Percentiles rank a stretch among this genome's conserved stretches.
Conservation (phyloP, 1,140 invertebrate species). For the Mycetomoellerius zeteki region DNA sequence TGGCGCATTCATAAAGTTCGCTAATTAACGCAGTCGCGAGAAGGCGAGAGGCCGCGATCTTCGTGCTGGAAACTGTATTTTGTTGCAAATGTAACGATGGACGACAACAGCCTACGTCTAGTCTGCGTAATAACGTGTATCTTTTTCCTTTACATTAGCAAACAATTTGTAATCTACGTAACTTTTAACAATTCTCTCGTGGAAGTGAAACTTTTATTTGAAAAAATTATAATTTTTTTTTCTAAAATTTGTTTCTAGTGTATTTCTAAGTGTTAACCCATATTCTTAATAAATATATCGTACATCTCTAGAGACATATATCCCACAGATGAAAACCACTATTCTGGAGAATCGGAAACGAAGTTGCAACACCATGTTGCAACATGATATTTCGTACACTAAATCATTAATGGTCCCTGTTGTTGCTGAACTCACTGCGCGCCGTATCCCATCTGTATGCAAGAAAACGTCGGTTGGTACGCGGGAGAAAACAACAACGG, state of each 20-base stretch:
- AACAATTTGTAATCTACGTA: not conserved
- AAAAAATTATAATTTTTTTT: not conserved
- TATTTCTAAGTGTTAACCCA: not conserved
- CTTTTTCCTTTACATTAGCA: not conserved
- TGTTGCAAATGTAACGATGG: constrained; percentile 2
- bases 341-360: constrained; percentile 40
- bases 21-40: constrained; percentile 59
- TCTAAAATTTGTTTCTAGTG: not conserved
- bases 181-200: not conserved
- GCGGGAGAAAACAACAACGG: constrained; percentile 32
- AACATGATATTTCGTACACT: constrained; percentile 36
- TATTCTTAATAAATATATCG: constrained; percentile 9
- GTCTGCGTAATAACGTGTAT: not conserved
- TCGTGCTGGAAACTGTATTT: constrained; percentile 36
- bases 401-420: constrained; percentile 51
- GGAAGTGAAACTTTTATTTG: too few relatives aligned
- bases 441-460: constrained; percentile 24
- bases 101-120: constrained; percentile 22
- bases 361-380: constrained; percentile 16
- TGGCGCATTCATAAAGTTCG: constrained; percentile 61
- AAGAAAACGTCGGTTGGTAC: constrained; percentile 3
- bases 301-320: not conserved
- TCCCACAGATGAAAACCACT: not conserved
- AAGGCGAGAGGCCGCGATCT: constrained; percentile 53
- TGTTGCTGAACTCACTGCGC: constrained; percentile 11